Evolutionary conservation across 2,113 vertebrate genomes (phyloP).

Genomic region (Ctenodactylus gundi): DNA sequence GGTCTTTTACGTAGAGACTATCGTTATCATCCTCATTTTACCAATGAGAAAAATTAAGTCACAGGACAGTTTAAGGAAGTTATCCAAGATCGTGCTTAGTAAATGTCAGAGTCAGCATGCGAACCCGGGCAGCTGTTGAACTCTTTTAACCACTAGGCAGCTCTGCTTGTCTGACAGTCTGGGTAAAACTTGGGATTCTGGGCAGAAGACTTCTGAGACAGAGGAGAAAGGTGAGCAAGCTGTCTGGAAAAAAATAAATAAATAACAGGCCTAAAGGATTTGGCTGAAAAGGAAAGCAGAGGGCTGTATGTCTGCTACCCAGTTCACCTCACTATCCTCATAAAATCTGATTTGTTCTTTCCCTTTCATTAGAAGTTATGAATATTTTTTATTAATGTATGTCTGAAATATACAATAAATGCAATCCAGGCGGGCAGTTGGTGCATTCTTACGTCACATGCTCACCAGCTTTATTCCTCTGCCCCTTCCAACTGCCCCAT

Average conservation of each 20-base stretch:
- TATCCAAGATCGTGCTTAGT: background rate
- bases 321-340: background rate
- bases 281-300: background rate
- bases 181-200: background rate
- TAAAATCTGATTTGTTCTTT: conserved; percentile 19
- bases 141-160: background rate
- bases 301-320: background rate
- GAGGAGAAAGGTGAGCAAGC: background rate
- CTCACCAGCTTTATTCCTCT: too few species aligned
- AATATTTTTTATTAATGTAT: too few species aligned
- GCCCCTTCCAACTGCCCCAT: too few species aligned
- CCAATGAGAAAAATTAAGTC: background rate
- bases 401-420: too few species aligned
- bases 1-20: background rate
- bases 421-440: too few species aligned
- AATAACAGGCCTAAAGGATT: background rate
- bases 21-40: background rate
- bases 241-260: too few species aligned
- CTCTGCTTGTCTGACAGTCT: background rate
- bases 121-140: conserved; percentile 7
- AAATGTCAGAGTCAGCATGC: conserved; percentile 23
- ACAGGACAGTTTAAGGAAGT: background rate
- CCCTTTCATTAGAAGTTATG: too few species aligned
- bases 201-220: background rate
- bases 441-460: too few species aligned